phyloP scores from a whole-genome alignment of 2,113 vertebrate species.

The Coryphaenoides rupestris region DNA sequence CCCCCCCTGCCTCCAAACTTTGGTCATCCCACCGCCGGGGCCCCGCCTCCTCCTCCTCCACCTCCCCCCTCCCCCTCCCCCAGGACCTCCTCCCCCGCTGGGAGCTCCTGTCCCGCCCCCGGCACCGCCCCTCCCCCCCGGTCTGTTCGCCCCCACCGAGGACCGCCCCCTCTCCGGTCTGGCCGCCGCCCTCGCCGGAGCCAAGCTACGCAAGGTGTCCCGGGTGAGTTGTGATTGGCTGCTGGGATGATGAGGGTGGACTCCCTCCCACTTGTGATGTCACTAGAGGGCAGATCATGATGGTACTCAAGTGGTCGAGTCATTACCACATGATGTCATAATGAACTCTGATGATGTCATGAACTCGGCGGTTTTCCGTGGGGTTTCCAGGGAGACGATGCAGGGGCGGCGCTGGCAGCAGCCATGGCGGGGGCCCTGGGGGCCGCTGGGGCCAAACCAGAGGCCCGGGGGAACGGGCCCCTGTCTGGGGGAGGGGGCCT shows the following conservation, averaged over 20 bases:
- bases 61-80: conserved; percentile 63
- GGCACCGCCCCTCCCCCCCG: conserved; percentile 85
- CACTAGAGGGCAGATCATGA: no score
- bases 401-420: conserved; percentile 70
- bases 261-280: no score
- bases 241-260: background rate
- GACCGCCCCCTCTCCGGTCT: conserved; percentile 86
- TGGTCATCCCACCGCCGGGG: conserved; percentile 74
- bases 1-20: conserved; percentile 54
- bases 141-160: conserved; percentile 82
- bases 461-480: conserved; percentile 89
- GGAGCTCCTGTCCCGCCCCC: conserved; percentile 79
- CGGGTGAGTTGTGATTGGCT: conserved; percentile 75
- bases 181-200: conserved; percentile 91
- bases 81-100: conserved; percentile 78
- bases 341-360: no score
- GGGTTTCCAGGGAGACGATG: conserved; percentile 77
- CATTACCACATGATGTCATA: no score
- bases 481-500: conserved; percentile 87
- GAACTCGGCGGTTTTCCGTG: background rate
- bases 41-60: conserved; percentile 76
- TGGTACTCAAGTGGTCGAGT: no score
- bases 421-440: conserved; percentile 47
- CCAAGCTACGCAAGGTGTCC: conserved; percentile 92
- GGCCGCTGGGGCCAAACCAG: conserved; percentile 78